Evolutionary conservation across 2,888 invertebrate species (phyloP), one percentile per base, ranked within the genome.

Genomic region (Protophormia terraenovae): DNA sequence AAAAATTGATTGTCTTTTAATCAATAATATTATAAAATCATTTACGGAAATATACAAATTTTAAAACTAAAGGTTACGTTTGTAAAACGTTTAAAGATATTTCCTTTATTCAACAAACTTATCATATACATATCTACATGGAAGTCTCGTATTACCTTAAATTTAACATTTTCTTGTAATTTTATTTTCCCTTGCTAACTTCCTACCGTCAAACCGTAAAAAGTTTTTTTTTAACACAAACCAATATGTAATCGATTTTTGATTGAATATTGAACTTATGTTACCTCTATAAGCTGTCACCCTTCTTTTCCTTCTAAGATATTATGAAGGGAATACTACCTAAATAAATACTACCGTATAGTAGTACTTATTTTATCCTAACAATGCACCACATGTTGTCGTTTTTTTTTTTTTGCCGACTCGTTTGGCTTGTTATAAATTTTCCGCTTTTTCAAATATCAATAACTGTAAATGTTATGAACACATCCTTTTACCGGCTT

Each of bases 361-460:
- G 16, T 16, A 29, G 14, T 58, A 58, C 24, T 35, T n/a, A n/a
- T n/a, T n/a, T 19, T n/a, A 29, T 27, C 45, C 38, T 50, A n/a
- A 14, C 62, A 75, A 29, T 58, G 78, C 67, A 67, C 77, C 86
- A 87, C 83, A 81, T 86, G 85, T 85, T 84, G 80, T 82, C 81
- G 82, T 84, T 71, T 71, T 79, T 84, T 89, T 90, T 90, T 89
- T 82, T 69, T 82, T 71, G 71, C 76, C 64, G 64, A 62, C 71
- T 82, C 79, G 79, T 90, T 90, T 45, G 47, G 91, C 88, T 90
- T 87, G 90, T 90, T 90, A 91, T 89, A 91, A 91, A 91, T 90
- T 91, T 91, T 91, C 91, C 91, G 91, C 91, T 90, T 90, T 91
- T 90, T 91, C 91, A 91, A 91, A 91, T 91, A 91, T 91, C 91